Evolutionary conservation across 2,888 invertebrate genomes (phyloP).

Genomic region (Geophilus truncorum): DNA sequence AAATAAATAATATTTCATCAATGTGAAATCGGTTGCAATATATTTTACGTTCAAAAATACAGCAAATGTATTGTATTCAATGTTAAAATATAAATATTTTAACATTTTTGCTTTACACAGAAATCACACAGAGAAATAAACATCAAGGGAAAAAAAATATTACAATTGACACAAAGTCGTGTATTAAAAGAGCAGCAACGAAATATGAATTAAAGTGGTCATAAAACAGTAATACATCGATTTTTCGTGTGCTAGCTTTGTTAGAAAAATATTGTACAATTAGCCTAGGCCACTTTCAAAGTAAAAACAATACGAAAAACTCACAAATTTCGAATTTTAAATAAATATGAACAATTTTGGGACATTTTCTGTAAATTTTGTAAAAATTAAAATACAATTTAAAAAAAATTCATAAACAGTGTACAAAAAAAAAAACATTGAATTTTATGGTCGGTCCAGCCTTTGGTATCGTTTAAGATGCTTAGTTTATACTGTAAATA

Average conservation of each 20-base stretch:
- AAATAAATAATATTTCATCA: background rate
- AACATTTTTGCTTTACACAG: background rate
- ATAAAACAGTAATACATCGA: background rate
- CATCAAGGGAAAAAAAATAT: background rate
- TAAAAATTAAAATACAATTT: background rate
- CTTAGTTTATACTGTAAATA: background rate
- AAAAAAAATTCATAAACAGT: background rate
- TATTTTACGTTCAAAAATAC: background rate
- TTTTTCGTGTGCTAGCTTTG: background rate
- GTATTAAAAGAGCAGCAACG: background rate
- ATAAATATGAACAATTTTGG: background rate
- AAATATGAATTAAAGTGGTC: background rate
- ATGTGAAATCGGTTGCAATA: background rate
- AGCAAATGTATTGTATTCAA: background rate
- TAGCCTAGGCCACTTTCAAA: background rate
- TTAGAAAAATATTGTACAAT: background rate
- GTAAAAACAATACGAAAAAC: background rate
- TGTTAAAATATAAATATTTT: background rate
- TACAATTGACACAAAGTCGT: background rate
- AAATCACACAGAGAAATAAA: background rate
- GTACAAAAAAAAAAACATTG: too few species aligned
- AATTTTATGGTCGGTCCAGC: too few species aligned
- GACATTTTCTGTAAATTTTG: background rate
- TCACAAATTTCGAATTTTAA: background rate
- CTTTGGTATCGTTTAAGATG: too few species aligned